Base-by-base conservation (phyloP, 2,113 vertebrate species). In the Cisticola juncidis region DNA sequence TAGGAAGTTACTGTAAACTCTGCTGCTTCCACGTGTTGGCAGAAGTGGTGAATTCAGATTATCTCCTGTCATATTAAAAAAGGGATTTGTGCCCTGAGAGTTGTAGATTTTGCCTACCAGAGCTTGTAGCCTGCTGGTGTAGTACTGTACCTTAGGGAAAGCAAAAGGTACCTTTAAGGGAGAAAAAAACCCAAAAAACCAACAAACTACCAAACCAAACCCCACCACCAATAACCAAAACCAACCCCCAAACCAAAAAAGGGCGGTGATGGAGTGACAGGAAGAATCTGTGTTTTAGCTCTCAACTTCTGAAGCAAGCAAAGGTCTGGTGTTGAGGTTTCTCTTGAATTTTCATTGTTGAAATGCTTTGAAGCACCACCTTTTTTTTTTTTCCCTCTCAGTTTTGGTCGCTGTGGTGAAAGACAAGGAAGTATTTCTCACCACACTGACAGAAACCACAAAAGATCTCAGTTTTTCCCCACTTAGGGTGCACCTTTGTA, bases 381-480 rank as follows among this genome's bases (percentile, higher is more conserved):
- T 47, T 36, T 73, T 83, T 65, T 20, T 29, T n/a, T n/a, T n/a
- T n/a, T n/a, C 3, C 4, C 3, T 33, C 23, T 76, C 78, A 40
- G 45, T 91, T 93, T 90, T 95, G 96, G 92, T 94, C 1, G 0
- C 64, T 91, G 96, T 66, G 90, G 95, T 95, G 81, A 77, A 78
- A 51, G 47, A 22, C 88, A 25, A 95, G 96, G 97, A 97, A 97
- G 95, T 87, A 48, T 93, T 92, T 83, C 78, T 90, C 85, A 68
- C 73, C 96, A n/a, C 86, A 81, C 47, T 65, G 71, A 68, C 26
- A 82, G 58, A 78, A 92, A 96, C 97, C 97, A 38, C 96, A 91
- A 8, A 72, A 85, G 74, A 91, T 96, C 96, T 97, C 61, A 54
- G 88, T 97, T 97, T 14, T 3, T 9, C 66, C 22, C 40, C 16